A percentile compares a stretch with the other conserved stretches of the same genome.
phyloP scores from a whole-genome alignment of 2,113 vertebrate genomes.

The Mesocricetus auratus region DNA sequence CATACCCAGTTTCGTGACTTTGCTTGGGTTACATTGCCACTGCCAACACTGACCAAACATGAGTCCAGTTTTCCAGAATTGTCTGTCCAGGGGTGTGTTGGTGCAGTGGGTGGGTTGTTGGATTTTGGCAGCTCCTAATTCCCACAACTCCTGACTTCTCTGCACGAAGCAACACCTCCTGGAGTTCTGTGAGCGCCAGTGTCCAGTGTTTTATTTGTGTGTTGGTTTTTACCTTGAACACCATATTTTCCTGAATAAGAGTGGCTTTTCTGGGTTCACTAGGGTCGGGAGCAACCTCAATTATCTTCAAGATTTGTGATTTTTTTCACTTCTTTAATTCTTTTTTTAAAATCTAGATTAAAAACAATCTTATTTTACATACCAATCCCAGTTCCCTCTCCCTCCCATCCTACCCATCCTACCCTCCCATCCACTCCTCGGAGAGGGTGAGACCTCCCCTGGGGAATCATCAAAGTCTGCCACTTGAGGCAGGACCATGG shows the following conservation, averaged over 20 bases:
- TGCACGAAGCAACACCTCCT: not conserved
- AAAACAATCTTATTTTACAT: no score
- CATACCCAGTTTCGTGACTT: not conserved
- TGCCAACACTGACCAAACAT: not conserved
- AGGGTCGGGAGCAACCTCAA: not conserved
- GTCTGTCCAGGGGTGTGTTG: not conserved
- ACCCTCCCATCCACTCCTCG: no score
- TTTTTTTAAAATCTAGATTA: no score
- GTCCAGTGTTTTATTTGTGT: not conserved
- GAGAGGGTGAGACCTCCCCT: no score
- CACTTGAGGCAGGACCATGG: no score
- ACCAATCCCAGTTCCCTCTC: no score
- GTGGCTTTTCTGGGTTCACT: not conserved
- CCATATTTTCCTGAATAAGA: not conserved
- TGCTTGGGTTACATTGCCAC: not conserved
- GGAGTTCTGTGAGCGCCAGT: not conserved
- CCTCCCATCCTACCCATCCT: no score
- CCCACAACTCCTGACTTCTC: not conserved
- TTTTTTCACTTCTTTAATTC: no score
- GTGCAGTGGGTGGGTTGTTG: not conserved
- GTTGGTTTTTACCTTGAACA: not conserved
- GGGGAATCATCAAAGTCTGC: no score
- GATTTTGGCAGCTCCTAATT: not conserved
- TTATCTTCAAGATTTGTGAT: no score
- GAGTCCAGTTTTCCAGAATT: not conserved